Conservation (phyloP, 2,797 vertebrate species). For the Bufotes viridis region DNA sequence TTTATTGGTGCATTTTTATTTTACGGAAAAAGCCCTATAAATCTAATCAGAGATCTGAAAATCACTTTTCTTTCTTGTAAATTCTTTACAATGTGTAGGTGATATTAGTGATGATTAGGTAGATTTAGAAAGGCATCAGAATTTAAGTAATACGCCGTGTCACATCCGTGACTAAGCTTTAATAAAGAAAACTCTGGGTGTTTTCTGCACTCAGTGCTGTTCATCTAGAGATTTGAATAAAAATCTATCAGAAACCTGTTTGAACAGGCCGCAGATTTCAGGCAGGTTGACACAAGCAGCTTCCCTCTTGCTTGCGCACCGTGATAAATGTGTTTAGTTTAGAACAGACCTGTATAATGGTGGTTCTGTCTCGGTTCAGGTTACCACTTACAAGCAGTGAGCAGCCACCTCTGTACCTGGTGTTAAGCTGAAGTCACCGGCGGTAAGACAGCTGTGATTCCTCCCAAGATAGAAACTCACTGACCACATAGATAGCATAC, state of each 20-base stretch:
- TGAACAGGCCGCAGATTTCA: neutral
- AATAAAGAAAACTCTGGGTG: constrained; percentile 32
- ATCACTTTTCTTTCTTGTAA: neutral
- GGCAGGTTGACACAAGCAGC: constrained; percentile 51
- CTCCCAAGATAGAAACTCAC: neutral
- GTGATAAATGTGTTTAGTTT: constrained; percentile 37
- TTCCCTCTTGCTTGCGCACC: constrained; percentile 13
- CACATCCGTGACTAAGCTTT: constrained; percentile 29
- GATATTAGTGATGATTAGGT: constrained; percentile 7
- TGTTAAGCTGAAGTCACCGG: neutral
- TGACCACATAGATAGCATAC: neutral
- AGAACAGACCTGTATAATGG: constrained; percentile 44
- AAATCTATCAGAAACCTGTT: constrained; percentile 47
- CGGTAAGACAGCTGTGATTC: neutral
- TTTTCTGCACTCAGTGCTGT: constrained; percentile 20
- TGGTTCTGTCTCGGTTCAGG: constrained; percentile 24
- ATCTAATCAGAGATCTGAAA: neutral
- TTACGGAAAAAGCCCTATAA: neutral
- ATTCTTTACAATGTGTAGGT: neutral
- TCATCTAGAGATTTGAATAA: constrained; percentile 1
- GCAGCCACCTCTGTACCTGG: neutral
- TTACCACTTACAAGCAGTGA: constrained; percentile 18
- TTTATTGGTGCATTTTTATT: neutral
- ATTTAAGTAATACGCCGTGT: neutral
- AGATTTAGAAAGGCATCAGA: neutral